Evolutionary conservation across 2,888 invertebrate genomes (phyloP), one percentile per base, ranked within the genome.

Genomic region (Callyntrura guangdongensis): DNA sequence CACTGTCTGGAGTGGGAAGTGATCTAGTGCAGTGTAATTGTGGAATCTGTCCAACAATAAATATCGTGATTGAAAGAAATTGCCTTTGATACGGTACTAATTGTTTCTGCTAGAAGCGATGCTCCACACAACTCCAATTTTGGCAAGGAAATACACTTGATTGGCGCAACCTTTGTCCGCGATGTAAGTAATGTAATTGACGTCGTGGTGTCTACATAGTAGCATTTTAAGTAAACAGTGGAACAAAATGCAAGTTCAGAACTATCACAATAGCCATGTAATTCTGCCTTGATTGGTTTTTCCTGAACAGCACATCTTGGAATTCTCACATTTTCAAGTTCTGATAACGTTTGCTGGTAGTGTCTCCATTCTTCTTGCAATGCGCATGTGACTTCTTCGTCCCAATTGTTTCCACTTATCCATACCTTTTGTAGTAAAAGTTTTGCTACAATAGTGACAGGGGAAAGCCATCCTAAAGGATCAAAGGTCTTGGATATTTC

Each of bases 81-180:
- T 11, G 79, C 22, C 20, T 36, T 45, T 5, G 11, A 11, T 0
- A 49, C 89, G 12, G 91, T 90, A 2, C 79, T 20, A 14, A 92
- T 49, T 25, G 94, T 89, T 74, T 92, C 82, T 22, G 94, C 91
- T 8, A 94, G 69, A 20, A 94, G 74, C 4, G 92, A 49, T 8
- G 94, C 94, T 17, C 91, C 94, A 69, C 93, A 93, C 0, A 94
- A 87, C 79, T 94, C 94, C 17, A 94, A 79, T 17, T 92, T 47
- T 20, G 94, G 94, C n/a, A 94, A 56, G 8, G 94, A 90, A 6
- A 93, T 74, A 25, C 74, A n/a, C n/a, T n/a, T n/a, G n/a, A n/a
- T n/a, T n/a, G n/a, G n/a, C n/a, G n/a, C n/a, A n/a, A n/a, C n/a
- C 89, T 82, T 93, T 93, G 14, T 92, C 82, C 93, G 93, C 8